Conservation (phyloP, 2,113 vertebrate species). For the Corythornis cristatus region DNA sequence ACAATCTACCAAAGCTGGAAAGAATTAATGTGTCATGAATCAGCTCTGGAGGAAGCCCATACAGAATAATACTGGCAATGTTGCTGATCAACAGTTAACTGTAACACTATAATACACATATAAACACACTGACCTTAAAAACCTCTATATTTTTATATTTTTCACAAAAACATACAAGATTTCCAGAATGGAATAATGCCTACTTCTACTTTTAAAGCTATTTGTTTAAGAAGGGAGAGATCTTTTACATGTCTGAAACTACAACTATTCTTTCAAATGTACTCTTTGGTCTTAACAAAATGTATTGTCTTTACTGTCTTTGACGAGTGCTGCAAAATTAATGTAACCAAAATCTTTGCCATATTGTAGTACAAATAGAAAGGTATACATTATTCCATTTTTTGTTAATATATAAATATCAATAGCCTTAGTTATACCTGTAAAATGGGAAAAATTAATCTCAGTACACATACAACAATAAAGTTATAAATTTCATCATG, state of each 20-base stretch:
- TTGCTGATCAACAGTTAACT: neutral
- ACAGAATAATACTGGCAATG: neutral
- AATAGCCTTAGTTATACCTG: neutral
- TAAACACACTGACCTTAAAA: neutral
- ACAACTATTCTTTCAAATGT: neutral
- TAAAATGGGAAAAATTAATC: neutral
- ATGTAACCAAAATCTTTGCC: neutral
- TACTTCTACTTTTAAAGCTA: neutral
- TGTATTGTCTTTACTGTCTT: neutral
- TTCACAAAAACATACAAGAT: neutral
- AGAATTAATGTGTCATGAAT: neutral
- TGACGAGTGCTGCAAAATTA: neutral
- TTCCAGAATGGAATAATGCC: neutral
- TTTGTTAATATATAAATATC: neutral
- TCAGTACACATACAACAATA: neutral
- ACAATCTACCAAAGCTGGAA: neutral
- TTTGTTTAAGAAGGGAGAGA: neutral
- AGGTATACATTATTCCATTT: neutral
- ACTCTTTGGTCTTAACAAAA: neutral
- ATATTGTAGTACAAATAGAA: neutral
- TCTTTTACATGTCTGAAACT: neutral
- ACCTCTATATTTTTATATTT: neutral
- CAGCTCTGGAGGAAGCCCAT: neutral
- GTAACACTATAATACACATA: neutral
- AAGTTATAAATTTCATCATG: neutral